Evolutionary conservation across 2,797 vertebrate genomes (phyloP).

Genomic region (Poeciliopsis turneri): DNA sequence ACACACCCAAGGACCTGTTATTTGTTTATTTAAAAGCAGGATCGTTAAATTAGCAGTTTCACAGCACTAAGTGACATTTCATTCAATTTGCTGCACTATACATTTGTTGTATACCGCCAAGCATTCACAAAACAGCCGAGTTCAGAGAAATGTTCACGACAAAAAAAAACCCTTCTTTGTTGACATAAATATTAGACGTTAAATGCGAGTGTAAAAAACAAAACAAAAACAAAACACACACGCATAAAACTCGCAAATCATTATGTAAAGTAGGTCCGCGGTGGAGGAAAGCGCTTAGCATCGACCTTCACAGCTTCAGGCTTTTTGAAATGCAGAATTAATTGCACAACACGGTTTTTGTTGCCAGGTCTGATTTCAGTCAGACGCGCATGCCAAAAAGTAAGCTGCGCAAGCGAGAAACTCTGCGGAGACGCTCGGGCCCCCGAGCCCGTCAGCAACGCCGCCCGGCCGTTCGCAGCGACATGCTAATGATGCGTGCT

Average conservation of each 20-base stretch:
- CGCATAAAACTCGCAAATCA: constrained; percentile 40
- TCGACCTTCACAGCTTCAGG: constrained; percentile 35
- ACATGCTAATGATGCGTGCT: constrained; percentile 58
- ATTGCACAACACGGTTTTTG: constrained; percentile 40
- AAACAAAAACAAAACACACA: neutral
- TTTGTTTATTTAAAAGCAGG: constrained; percentile 6
- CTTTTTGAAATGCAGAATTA: constrained; percentile 43
- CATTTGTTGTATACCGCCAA: neutral
- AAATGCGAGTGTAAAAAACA: constrained; percentile 26
- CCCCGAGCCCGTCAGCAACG: constrained; percentile 33
- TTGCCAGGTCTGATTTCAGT: constrained; percentile 29
- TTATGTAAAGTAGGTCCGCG: constrained; percentile 43
- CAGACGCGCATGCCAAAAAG: constrained; percentile 40
- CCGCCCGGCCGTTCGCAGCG: constrained; percentile 4
- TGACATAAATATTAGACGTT: constrained; percentile 13
- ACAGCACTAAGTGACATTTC: constrained; percentile 22
- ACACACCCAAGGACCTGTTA: constrained; percentile 27
- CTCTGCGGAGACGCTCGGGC: constrained; percentile 9
- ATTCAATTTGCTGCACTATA: constrained; percentile 21
- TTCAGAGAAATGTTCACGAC: constrained; percentile 6
- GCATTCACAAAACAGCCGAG: constrained; percentile 25
- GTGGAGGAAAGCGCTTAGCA: constrained; percentile 12
- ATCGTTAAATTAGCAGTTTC: constrained; percentile 57
- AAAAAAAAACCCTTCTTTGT: constrained; percentile 3
- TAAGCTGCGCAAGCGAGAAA: constrained; percentile 50